Conservation (phyloP, 2,888 invertebrate species). For the Drosophila neotestacea region DNA sequence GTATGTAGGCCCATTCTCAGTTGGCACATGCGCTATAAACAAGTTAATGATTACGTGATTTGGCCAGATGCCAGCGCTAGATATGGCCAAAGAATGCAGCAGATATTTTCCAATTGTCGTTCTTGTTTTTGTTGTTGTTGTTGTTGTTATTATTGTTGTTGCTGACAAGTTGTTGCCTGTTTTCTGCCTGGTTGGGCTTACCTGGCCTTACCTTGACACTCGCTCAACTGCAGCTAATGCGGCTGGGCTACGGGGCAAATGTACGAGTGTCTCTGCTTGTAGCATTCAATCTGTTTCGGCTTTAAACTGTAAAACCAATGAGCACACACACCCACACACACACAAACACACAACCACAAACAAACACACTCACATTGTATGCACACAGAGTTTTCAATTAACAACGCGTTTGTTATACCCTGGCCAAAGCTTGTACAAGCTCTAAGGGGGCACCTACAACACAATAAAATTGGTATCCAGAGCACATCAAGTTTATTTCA, state of each 20-base stretch:
- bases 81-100: constrained; percentile 34
- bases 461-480: too few species aligned
- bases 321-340: constrained; percentile 16
- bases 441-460: too few species aligned
- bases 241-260: constrained; percentile 41
- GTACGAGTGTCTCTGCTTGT: constrained; percentile 2
- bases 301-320: constrained; percentile 10
- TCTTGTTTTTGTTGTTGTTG: neutral
- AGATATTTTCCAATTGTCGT: constrained; percentile 18
- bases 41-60: constrained; percentile 79
- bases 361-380: neutral
- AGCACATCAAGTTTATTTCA: too few species aligned
- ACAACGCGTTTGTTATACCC: constrained; percentile 14
- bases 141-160: constrained; percentile 24
- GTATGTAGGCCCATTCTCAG: constrained; percentile 23
- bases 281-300: constrained; percentile 22
- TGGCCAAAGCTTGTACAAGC: too few species aligned
- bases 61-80: constrained; percentile 72
- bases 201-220: constrained; percentile 80
- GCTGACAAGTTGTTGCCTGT: constrained; percentile 58
- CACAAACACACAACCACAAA: neutral
- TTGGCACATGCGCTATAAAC: constrained; percentile 80
- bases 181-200: constrained; percentile 68
- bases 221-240: constrained; percentile 80
- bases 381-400: constrained; percentile 51